Conservation (phyloP, 2,888 invertebrate genomes). For the Hololepta plana region DNA sequence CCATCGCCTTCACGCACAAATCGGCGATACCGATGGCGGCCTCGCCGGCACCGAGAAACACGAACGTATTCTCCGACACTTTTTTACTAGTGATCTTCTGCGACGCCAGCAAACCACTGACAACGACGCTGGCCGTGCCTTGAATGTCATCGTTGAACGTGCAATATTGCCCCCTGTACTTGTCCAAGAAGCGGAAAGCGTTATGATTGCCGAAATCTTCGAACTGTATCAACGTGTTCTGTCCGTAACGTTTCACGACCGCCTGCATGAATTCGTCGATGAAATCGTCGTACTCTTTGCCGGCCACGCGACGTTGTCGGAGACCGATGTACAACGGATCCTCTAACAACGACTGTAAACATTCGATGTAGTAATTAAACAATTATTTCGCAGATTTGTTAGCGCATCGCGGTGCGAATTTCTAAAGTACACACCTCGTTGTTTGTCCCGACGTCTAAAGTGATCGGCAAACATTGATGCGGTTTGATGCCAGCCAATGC, state of each 20-base stretch:
- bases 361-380: not conserved
- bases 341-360: slow-evolving; percentile 52
- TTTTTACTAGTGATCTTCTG: slow-evolving; percentile 52
- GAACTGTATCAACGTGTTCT: slow-evolving; percentile 59
- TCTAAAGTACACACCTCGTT: slow-evolving; percentile 43
- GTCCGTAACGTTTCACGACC: slow-evolving; percentile 70
- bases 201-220: slow-evolving; percentile 97
- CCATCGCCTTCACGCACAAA: slow-evolving; percentile 78
- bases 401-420: not conserved
- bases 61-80: slow-evolving; percentile 70
- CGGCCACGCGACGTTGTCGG: slow-evolving; percentile 66
- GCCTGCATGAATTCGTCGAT: slow-evolving; percentile 97
- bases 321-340: slow-evolving; percentile 93
- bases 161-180: slow-evolving; percentile 81
- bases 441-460: slow-evolving; percentile 89
- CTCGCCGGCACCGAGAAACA: slow-evolving; percentile 79
- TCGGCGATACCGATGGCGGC: slow-evolving; percentile 41
- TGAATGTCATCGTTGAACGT: slow-evolving; percentile 99
- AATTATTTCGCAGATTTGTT: not conserved
- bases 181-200: slow-evolving; percentile 86
- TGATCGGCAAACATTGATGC: slow-evolving; percentile 83
- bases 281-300: slow-evolving; percentile 77
- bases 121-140: slow-evolving; percentile 67
- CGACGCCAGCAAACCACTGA: slow-evolving; percentile 79
- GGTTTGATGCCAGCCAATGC: slow-evolving; percentile 95